Conservation (phyloP, 2,797 vertebrate species). For the Tolypeutes matacus region DNA sequence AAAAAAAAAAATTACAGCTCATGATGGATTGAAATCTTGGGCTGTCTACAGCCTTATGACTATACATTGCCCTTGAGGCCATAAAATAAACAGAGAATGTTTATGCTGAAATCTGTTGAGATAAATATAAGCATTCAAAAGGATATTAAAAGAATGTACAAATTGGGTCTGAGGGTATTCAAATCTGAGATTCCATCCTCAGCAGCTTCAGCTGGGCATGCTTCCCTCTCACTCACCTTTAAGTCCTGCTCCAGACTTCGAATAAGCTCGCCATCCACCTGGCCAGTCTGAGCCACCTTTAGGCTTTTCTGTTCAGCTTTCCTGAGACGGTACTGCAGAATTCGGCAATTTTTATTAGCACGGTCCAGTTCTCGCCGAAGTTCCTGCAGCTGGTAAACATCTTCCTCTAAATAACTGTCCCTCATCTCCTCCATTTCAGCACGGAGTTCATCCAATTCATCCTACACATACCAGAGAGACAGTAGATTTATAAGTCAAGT, state of each 20-base stretch:
- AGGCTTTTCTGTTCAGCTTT: conserved; percentile 99
- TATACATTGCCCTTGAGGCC: background rate
- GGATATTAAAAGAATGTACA: background rate
- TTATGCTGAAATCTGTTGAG: background rate
- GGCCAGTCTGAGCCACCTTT: conserved; percentile 97
- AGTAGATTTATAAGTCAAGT: conserved; percentile 55
- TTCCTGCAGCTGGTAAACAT: conserved; percentile 99
- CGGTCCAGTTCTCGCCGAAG: conserved; percentile 97
- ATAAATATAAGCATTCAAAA: background rate
- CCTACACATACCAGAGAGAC: conserved; percentile 89
- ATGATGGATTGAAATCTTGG: conserved; percentile 11
- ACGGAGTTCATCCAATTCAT: conserved; percentile 98
- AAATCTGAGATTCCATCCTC: rapidly evolving
- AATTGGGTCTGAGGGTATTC: background rate
- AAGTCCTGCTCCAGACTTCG: conserved; percentile 97
- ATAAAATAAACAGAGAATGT: background rate
- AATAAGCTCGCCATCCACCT: conserved; percentile 97
- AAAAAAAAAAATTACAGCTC: too few species aligned
- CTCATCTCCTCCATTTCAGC: conserved; percentile 99
- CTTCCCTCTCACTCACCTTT: conserved; percentile 90
- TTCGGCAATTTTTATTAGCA: conserved; percentile 98
- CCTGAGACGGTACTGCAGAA: conserved; percentile 98
- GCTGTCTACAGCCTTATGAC: background rate
- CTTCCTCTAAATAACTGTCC: conserved; percentile 98
- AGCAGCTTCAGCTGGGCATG: background rate